Base-by-base conservation (phyloP, 2,113 vertebrate genomes). In the Morone saxatilis region DNA sequence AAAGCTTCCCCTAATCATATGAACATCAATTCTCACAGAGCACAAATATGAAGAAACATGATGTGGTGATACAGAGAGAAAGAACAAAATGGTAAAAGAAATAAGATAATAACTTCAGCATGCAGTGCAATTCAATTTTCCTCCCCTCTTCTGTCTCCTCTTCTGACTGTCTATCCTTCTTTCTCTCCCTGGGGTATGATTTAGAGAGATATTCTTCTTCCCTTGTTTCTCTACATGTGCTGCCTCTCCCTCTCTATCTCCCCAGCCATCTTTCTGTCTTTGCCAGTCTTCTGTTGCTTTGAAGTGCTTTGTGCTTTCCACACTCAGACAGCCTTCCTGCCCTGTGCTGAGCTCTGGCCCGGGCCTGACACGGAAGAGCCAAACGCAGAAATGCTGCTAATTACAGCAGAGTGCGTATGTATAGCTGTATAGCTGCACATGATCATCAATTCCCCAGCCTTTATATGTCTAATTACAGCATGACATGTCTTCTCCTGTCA, bases 241-340 rank as follows among this genome's bases (percentile, higher is more conserved):
- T 89, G 85, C 83, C 62, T 83, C 84, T 86, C 78, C 57, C 74
- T 78, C 65, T 61, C 61, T 86, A 78, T 90, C 89, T 87, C 70
- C 63, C 19, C 79, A 36, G 82, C 47, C 86, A 88, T 92, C 82
- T 91, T 20, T n/a, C 60, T 78, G 78, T 83, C 90, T 86, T 80
- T 84, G 86, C 81, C 84, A 87, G 88, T 86, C 62, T 60, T 74
- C 73, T 69, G 80, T 53, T n/a, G 50, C 91, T 92, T 93, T 93
- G 90, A 93, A 92, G 87, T 87, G 70, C 89, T 91, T 90, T 88
- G 86, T 86, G 78, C 65, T 88, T 82, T 80, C 85, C 78, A 48
- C 86, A 74, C 62, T 87, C 41, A 80, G 85, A 83, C 73, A 81
- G 80, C 57, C 76, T 90, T 84, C 83, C 84, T 89, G 63, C 81